Evolutionary conservation across 2,113 vertebrate species (phyloP), one percentile per base, ranked within the genome.

Genomic region (Romanogobio albipinnatus): DNA sequence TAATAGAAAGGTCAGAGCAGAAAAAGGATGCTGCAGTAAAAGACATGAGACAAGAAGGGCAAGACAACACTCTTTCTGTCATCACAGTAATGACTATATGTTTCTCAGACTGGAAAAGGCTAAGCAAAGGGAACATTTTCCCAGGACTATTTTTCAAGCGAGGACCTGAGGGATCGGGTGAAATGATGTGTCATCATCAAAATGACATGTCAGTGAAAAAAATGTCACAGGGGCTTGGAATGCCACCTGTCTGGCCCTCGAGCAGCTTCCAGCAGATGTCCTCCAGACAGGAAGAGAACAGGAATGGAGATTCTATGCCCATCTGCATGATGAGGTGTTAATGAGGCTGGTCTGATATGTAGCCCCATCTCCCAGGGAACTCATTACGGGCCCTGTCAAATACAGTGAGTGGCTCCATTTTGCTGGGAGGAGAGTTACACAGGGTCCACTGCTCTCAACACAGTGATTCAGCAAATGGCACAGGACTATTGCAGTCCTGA

Each of bases 101-200:
- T 45, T 33, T 74, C 75, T 71, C 45, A 75, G 76, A 73, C 84
- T 85, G 80, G 19, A 73, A 47, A 82, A 80, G 43, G 39, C 64
- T 24, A 73, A 61, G 83, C 81, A 68, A 83, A n/a, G 76, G 33
- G 58, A 68, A 83, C 86, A 79, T 87, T 89, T 89, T 87, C 89
- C 85, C 62, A 66, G 81, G 26, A 84, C 81, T 58, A 68, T 83
- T 85, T 85, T 77, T 33, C 22, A 36, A 87, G 83, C 89, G 86
- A 91, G 83, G 88, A 83, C 70, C 84, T 24, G 36, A 84, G 84
- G 11, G 75, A 19, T 92, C 66, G 61, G 84, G 90, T 90, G 90
- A 91, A 92, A 84, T 81, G 85, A 90, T 86, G 92, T 89, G 24
- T 90, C 88, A 89, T 88, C 90, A 88, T 70, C 68, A 76, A 87